Conservation (phyloP, 2,113 vertebrate genomes). For the Centrocercus urophasianus region DNA sequence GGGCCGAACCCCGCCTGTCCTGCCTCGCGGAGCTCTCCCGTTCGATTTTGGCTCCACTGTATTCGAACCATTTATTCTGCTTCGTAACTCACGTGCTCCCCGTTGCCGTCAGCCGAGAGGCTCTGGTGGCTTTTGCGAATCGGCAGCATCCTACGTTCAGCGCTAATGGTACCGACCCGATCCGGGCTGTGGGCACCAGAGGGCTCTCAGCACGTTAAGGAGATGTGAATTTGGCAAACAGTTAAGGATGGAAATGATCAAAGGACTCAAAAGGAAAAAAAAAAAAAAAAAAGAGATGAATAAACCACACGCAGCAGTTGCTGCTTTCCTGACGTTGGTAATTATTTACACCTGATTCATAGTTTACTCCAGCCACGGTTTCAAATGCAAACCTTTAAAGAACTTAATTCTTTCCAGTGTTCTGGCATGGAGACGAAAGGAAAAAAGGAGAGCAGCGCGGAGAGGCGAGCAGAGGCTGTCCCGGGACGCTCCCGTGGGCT, state of each 20-base stretch:
- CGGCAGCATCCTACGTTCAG: constrained; percentile 2
- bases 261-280: neutral
- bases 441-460: too few species aligned
- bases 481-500: too few species aligned
- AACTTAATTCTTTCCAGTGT: constrained; percentile 66
- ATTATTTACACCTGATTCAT: constrained; percentile 68
- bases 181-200: neutral
- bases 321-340: constrained; percentile 40
- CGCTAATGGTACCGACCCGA: neutral
- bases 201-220: constrained; percentile 53
- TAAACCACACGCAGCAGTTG: constrained; percentile 43
- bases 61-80: constrained; percentile 48
- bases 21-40: neutral
- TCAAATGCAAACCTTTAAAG: constrained; percentile 58
- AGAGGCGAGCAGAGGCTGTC: too few species aligned
- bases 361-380: constrained; percentile 21
- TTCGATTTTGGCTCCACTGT: constrained; percentile 28
- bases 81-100: constrained; percentile 17
- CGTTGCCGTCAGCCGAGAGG: neutral
- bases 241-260: constrained; percentile 24
- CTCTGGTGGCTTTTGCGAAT: constrained; percentile 46
- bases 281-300: neutral
- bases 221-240: constrained; percentile 53
- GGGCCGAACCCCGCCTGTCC: neutral
- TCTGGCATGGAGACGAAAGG: neutral